Evolutionary conservation across 1,140 invertebrate genomes (phyloP).

Genomic region (Atta texana): DNA sequence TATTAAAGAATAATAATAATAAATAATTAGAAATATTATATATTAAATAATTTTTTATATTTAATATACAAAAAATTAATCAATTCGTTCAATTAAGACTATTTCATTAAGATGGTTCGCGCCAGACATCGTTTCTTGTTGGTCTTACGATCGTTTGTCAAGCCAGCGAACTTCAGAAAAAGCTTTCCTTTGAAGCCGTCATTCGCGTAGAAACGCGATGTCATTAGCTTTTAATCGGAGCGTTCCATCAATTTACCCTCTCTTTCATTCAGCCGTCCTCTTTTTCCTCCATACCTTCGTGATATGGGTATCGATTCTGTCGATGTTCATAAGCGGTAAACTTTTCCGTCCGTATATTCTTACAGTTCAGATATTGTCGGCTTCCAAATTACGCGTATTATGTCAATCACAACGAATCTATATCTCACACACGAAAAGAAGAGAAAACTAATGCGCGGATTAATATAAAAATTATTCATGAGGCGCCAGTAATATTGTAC

Average conservation of each 20-base stretch:
- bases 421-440: background rate
- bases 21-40: too few species aligned
- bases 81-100: conserved; percentile 47
- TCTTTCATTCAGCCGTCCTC: conserved; percentile 48
- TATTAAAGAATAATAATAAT: too few species aligned
- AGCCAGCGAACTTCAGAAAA: conserved; percentile 53
- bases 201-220: conserved; percentile 63
- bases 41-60: background rate
- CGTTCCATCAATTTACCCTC: conserved; percentile 64
- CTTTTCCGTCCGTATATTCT: conserved; percentile 50
- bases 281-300: conserved; percentile 48
- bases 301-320: conserved; percentile 58
- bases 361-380: conserved; percentile 56
- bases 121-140: conserved; percentile 56
- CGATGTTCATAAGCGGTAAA: conserved; percentile 58
- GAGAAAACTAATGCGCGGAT: background rate
- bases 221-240: conserved; percentile 64
- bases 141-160: conserved; percentile 61
- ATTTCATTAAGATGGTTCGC: conserved; percentile 48
- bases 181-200: conserved; percentile 63
- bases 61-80: conserved; percentile 33
- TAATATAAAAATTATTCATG: background rate
- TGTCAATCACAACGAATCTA: conserved; percentile 24
- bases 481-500: conserved; percentile 7
- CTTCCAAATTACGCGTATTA: conserved; percentile 59